Evolutionary conservation across 2,888 invertebrate genomes (phyloP).

Genomic region (Torymus auratus): DNA sequence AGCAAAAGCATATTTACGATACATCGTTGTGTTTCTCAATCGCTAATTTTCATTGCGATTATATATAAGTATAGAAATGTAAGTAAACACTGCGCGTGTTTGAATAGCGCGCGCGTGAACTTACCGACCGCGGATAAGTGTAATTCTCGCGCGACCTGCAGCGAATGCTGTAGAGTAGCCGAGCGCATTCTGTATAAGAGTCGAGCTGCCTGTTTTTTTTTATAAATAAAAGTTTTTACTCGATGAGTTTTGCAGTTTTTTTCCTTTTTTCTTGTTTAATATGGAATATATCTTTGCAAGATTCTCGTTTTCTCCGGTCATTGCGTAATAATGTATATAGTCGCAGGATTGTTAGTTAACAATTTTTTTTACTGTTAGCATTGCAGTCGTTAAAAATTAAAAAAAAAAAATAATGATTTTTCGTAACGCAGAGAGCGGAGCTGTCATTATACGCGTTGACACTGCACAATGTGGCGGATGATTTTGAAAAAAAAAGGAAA

Average conservation of each 20-base stretch:
- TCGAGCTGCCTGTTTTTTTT: neutral
- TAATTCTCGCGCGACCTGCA: conserved; percentile 29
- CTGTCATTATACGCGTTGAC: neutral
- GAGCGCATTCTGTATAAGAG: neutral
- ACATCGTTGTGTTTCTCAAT: no score
- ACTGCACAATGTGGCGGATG: no score
- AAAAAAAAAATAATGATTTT: neutral
- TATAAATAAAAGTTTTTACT: conserved; percentile 28
- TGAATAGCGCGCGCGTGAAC: neutral
- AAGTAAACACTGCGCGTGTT: neutral
- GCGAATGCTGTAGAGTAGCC: conserved; percentile 32
- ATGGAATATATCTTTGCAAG: no score
- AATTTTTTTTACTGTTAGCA: no score
- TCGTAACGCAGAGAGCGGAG: neutral
- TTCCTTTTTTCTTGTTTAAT: no score
- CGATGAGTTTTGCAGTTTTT: neutral
- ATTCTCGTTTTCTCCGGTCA: no score
- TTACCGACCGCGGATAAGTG: conserved; percentile 39
- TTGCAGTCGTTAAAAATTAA: no score
- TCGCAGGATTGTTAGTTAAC: no score
- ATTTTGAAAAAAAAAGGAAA: no score
- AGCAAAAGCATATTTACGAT: no score
- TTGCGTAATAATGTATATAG: no score
- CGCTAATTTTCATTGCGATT: no score
- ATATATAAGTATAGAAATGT: neutral